A percentile compares a stretch with the other conserved stretches of the same genome.
Conservation (phyloP, 2,113 vertebrate genomes). For the Mesembrinibis cayennensis region DNA sequence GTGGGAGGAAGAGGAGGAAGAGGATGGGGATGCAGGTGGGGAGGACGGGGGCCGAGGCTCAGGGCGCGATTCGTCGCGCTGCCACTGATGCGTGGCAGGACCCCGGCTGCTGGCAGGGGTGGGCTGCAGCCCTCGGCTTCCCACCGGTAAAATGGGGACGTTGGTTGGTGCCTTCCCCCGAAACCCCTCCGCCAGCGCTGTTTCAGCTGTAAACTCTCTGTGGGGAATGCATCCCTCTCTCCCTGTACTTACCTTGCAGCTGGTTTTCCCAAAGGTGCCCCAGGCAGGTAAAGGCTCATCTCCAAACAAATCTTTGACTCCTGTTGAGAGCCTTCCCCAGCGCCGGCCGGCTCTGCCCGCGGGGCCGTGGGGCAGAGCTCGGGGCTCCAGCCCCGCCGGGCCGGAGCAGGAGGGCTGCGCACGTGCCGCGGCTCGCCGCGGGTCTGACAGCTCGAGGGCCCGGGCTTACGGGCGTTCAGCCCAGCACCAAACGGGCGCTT, state of each 20-base stretch:
- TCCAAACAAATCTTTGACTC: background rate
- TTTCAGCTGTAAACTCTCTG: background rate
- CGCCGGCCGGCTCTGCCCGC: background rate
- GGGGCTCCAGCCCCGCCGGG: background rate
- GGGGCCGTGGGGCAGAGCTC: background rate
- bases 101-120: background rate
- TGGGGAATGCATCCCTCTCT: fast-evolving
- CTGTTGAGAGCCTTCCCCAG: background rate
- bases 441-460: too few relatives aligned
- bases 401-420: background rate
- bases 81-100: background rate
- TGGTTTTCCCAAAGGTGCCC: background rate
- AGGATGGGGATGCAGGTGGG: background rate
- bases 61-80: background rate
- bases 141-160: background rate
- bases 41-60: background rate
- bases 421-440: fast-evolving
- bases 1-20: background rate
- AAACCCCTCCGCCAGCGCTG: fast-evolving
- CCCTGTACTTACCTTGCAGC: fast-evolving
- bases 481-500: fast-evolving
- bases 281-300: fast-evolving
- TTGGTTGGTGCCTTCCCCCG: fast-evolving
- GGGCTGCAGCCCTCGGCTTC: background rate
- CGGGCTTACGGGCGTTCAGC: fast-evolving